Evolutionary conservation across 2,888 invertebrate species (phyloP), one percentile per base, ranked within the genome.

Genomic region (Aporophyla lueneburgensis): DNA sequence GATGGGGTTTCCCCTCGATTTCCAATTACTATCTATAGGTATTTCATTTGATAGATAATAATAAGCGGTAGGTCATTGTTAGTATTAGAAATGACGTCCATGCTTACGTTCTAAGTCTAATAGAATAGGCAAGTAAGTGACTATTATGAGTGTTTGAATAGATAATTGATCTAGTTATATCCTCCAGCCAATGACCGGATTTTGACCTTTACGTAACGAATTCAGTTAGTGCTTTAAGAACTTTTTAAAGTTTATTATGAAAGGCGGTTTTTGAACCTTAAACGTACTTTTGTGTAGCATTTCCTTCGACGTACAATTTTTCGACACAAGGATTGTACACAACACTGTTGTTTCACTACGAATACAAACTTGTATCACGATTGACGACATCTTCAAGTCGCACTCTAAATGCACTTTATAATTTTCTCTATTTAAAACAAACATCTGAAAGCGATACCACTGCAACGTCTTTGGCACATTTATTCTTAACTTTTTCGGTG

Each of bases 381-480:
- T 83, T 65, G 86, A 81, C 69, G 91, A 89, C 67, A 88, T 91
- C 88, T 84, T 93, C 71, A 94, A 80, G 87, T 96, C 93, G 80
- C 90, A 94, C 68, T 89, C 89, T 54, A 94, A 84, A 84, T 85
- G 84, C 74, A 93, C 88, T 77, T 86, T 88, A 66, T 86, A 76
- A 81, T 84, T 86, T 79, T 90, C 87, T 74, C 84, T 89, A 73
- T 87, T 89, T 63, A 93, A 80, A 76, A 86, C 85, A 61, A 92
- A 81, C 65, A 92, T 78, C 59, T 89, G 86, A 76, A 89, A 87
- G 80, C 86, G 83, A 83, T 90, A 91, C 95, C 95, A 95, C 71
- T 88, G 80, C 53, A 85, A 74, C 63, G 81, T 85, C 84, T 85
- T 92, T 43, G 83, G 76, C 53, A 92, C 78, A 19, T 88, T 90